Evolutionary conservation across 2,888 invertebrate genomes (phyloP).

Genomic region (Ramazzottius varieornatus): DNA sequence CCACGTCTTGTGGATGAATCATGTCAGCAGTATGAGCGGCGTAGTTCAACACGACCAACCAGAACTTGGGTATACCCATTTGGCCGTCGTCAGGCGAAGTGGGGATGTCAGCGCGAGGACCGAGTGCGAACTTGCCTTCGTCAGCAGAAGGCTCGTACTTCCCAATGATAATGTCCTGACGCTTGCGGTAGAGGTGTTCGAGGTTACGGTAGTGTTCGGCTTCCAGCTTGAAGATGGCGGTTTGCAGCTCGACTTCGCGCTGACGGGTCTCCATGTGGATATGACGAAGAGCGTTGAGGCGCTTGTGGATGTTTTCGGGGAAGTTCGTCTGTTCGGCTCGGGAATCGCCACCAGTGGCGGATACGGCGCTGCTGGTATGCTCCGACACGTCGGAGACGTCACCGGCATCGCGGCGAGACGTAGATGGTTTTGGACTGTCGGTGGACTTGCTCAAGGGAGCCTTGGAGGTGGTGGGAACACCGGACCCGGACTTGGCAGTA

Average conservation of each 20-base stretch:
- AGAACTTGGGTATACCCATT: neutral
- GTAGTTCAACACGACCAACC: slow-evolving; percentile 1
- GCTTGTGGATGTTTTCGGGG: neutral
- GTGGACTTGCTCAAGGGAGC: too few species aligned
- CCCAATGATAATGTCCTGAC: neutral
- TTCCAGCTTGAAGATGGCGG: neutral
- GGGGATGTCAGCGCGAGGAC: too few species aligned
- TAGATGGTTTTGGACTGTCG: neutral
- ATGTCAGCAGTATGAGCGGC: neutral
- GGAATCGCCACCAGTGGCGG: neutral
- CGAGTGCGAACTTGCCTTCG: neutral
- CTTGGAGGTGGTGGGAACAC: too few species aligned
- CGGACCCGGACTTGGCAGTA: too few species aligned
- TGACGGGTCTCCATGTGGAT: neutral
- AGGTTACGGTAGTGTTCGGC: neutral
- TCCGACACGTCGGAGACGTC: neutral
- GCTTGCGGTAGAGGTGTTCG: neutral
- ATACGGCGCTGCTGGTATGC: neutral
- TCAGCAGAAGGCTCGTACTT: neutral
- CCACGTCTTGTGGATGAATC: neutral
- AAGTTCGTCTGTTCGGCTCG: neutral
- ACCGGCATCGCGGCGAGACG: neutral
- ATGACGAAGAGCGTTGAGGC: neutral
- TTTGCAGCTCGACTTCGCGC: neutral
- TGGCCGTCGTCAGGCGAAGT: neutral